These are phyloP conservation scores for Austrofundulus limnaeus DNA, from an alignment of 2,113 vertebrate species.

Conservation along the genomic window DNA sequence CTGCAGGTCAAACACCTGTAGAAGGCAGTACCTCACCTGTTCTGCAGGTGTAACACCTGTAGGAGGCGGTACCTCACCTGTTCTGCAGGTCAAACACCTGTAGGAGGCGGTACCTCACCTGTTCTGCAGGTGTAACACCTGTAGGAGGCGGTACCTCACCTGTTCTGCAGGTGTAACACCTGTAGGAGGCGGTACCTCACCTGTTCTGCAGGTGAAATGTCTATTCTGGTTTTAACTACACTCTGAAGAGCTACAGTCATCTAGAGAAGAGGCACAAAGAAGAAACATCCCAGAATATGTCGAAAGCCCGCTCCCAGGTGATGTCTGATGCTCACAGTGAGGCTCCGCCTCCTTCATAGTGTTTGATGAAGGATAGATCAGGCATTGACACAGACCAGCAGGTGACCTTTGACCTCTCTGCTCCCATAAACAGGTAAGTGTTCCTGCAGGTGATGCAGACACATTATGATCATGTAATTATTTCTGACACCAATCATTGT, in stretches of 20 bases:
- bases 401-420: not conserved
- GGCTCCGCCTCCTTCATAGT: conserved; percentile 17
- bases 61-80: too few species aligned
- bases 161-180: not conserved
- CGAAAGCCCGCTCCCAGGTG: not conserved
- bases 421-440: not conserved
- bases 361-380: too few species aligned
- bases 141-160: not conserved
- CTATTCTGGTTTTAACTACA: conserved; percentile 40
- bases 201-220: not conserved
- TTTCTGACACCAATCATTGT: too few species aligned
- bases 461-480: not conserved
- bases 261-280: conserved; percentile 64
- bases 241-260: conserved; percentile 62
- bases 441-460: not conserved
- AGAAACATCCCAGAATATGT: conserved; percentile 6
- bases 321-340: conserved; percentile 9
- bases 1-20: too few species aligned
- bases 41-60: too few species aligned
- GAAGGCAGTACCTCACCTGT: not conserved
- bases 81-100: too few species aligned
- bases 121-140: too few species aligned
- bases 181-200: not conserved
- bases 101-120: not conserved
- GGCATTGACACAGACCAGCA: too few species aligned